phyloP scores from a whole-genome alignment of 2,797 vertebrate genomes.

The Lates japonicus region DNA sequence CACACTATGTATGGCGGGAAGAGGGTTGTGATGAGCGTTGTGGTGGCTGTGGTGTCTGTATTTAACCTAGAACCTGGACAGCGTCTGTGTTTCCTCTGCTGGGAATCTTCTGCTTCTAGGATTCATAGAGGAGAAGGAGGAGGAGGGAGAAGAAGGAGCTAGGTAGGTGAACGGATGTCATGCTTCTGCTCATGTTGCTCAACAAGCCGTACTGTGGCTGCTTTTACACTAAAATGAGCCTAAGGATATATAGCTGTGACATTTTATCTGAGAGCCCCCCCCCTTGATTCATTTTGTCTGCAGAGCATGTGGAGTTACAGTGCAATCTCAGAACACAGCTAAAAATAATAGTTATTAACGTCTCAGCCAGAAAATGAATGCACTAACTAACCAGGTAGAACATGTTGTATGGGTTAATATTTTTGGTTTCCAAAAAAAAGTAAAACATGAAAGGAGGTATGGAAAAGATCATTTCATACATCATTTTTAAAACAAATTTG shows the following conservation, averaged over 20 bases:
- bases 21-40: conserved; percentile 44
- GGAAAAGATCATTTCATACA: conserved; percentile 63
- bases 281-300: conserved; percentile 63
- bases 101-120: conserved; percentile 81
- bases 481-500: conserved; percentile 67
- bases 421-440: conserved; percentile 30
- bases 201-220: conserved; percentile 65
- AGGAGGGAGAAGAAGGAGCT: conserved; percentile 68
- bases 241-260: conserved; percentile 73
- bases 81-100: conserved; percentile 78
- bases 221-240: conserved; percentile 74
- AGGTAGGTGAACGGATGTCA: conserved; percentile 78
- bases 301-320: conserved; percentile 60
- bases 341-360: conserved; percentile 59
- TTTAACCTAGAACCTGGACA: conserved; percentile 84
- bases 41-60: conserved; percentile 73
- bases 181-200: conserved; percentile 71
- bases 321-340: conserved; percentile 36
- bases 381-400: conserved; percentile 53
- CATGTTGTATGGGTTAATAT: conserved; percentile 60
- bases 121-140: conserved; percentile 59
- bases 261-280: conserved; percentile 63
- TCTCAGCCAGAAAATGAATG: conserved; percentile 60
- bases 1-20: conserved; percentile 81
- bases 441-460: conserved; percentile 46